Evolutionary conservation across 64 coral and sea anemone genomes (phyloP).

Genomic region (Montipora capricornis): DNA sequence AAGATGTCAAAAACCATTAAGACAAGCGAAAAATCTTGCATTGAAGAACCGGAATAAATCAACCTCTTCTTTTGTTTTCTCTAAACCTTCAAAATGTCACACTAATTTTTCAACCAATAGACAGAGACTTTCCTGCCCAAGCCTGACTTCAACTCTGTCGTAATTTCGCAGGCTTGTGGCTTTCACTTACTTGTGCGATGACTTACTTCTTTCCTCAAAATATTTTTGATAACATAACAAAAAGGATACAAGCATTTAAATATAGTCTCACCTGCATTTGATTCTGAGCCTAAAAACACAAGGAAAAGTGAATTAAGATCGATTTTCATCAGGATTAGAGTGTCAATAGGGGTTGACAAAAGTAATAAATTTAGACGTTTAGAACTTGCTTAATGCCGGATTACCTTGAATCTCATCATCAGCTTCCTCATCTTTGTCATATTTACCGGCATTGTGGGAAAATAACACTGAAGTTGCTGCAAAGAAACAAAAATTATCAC

Average conservation of each 20-base stretch:
- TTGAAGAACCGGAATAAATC: too few species aligned
- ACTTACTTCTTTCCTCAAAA: too few species aligned
- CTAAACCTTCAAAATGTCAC: not conserved
- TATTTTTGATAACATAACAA: not conserved
- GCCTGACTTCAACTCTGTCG: not conserved
- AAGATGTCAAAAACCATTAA: too few species aligned
- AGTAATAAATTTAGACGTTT: too few species aligned
- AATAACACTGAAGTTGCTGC: conserved; percentile 51
- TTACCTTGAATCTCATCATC: conserved; percentile 98
- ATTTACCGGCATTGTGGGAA: conserved; percentile 73
- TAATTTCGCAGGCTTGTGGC: too few species aligned
- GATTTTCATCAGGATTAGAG: not conserved
- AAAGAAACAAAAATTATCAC: not conserved
- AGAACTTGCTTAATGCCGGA: not conserved
- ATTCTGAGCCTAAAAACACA: conserved; percentile 42
- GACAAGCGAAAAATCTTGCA: too few species aligned
- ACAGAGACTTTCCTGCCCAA: not conserved
- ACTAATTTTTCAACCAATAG: not conserved
- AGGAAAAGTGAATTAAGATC: not conserved
- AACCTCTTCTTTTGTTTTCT: too few species aligned
- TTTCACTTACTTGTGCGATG: too few species aligned
- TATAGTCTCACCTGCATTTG: conserved; percentile 43
- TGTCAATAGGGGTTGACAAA: not conserved
- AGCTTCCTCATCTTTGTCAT: conserved; percentile 95
- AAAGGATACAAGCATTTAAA: not conserved